These are phyloP conservation scores for Shinisaurus crocodilurus DNA, from an alignment of 2,113 vertebrate species.

Conservation along the genomic window DNA sequence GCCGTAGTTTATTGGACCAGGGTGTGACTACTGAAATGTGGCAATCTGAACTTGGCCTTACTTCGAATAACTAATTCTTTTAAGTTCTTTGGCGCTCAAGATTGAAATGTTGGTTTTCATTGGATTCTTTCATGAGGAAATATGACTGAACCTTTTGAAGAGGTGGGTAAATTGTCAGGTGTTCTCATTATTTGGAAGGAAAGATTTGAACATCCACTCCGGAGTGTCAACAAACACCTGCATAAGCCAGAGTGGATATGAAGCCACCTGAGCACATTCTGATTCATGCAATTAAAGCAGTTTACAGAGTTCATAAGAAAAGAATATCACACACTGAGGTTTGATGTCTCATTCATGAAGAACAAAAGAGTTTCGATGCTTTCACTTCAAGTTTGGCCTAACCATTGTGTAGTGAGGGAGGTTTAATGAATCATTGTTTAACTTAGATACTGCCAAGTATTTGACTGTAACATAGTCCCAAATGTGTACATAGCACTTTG, in stretches of 20 bases:
- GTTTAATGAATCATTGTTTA: conserved; percentile 95
- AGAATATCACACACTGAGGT: conserved; percentile 82
- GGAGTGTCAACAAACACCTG: conserved; percentile 79
- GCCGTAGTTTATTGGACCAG: neutral
- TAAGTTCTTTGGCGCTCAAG: conserved; percentile 33
- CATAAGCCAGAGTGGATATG: conserved; percentile 73
- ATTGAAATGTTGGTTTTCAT: conserved; percentile 43
- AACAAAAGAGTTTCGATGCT: conserved; percentile 89
- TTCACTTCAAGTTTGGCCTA: conserved; percentile 83
- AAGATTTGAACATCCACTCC: conserved; percentile 62
- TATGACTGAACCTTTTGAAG: conserved; percentile 70
- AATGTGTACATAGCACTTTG: conserved; percentile 79
- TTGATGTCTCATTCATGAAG: conserved; percentile 85
- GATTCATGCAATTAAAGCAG: conserved; percentile 84
- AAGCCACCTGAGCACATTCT: conserved; percentile 85
- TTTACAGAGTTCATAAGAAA: conserved; percentile 80
- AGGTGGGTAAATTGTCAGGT: conserved; percentile 79
- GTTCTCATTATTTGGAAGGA: conserved; percentile 72
- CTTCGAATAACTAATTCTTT: neutral
- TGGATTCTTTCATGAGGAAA: conserved; percentile 51
- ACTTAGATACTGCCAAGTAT: conserved; percentile 85
- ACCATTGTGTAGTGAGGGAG: conserved; percentile 85
- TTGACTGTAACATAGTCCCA: conserved; percentile 85
- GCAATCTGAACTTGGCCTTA: neutral
- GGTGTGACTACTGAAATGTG: neutral